Base-by-base conservation (phyloP, 2,113 vertebrate genomes). In the Vidua macroura region DNA sequence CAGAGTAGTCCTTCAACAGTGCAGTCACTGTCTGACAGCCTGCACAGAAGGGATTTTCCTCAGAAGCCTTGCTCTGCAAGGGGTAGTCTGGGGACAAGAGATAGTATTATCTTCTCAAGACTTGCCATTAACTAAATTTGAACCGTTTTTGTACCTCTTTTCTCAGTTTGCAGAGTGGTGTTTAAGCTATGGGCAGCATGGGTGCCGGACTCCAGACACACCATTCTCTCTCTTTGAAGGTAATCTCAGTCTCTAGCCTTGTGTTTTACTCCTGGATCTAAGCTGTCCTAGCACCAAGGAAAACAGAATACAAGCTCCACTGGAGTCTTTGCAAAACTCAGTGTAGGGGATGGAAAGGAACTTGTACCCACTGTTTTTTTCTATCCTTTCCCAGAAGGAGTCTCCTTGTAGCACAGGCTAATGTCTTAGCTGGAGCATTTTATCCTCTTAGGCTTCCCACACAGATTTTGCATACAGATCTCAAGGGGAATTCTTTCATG, bases 221-320 rank as follows among this genome's bases (percentile, higher is more conserved):
- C 99, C 99, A 1, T 99, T 98, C 97, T 99, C 99, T 23, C 99
- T 99, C 67, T 99, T 99, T 95, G 99, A 99, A 99, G 99, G 99
- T 99, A 99, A 95, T 77, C 37, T 91, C 49, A 46, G 3, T 79
- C 90, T 79, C 90, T 58, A 30, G 11, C 31, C 25, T 78, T 81
- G 24, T n/a, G 30, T 72, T 92, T 77, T 77, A 28, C 16, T 56
- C 21, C 56, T 88, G 64, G 27, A n/a, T 52, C 22, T 41, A 43
- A 92, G 52, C 15, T 44, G 51, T 28, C 18, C 75, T n/a, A 90
- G 70, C 55, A 70, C 43, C 37, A 60, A 69, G 41, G 28, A 79
- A 20, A 80, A 53, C 2, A 2, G 0, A 41, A 86, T 20, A 60
- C 7, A 7, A 0, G 0, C 11, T 83, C 37, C 46, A 33, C 28